Percentiles rank a stretch among this genome's conserved stretches.
phyloP scores from a whole-genome alignment of 2,797 vertebrate species.

The Linurgus olivaceus region DNA sequence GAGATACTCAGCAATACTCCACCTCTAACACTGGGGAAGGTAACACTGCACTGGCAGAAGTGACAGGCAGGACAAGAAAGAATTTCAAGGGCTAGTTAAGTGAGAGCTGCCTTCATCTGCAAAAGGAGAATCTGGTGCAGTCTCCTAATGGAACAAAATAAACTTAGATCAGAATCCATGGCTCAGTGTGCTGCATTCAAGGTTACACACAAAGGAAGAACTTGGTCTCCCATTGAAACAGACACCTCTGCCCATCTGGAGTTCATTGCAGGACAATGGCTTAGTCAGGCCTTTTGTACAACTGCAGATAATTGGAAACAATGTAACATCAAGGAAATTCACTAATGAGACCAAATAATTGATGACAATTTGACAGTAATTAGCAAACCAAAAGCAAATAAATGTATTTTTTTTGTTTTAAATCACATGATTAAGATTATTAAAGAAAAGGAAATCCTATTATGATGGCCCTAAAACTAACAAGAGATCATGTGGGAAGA shows the following conservation, averaged over 20 bases:
- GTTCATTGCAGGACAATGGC: slow-evolving; percentile 4
- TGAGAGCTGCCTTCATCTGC: background rate
- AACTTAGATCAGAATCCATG: background rate
- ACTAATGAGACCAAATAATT: slow-evolving; percentile 21
- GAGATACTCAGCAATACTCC: background rate
- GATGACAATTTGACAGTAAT: slow-evolving; percentile 34
- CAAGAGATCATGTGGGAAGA: background rate
- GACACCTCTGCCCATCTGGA: slow-evolving; percentile 34
- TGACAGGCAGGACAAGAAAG: background rate
- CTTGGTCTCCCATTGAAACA: background rate
- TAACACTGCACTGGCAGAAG: background rate
- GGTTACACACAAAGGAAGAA: background rate
- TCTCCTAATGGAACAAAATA: background rate
- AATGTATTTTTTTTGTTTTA: background rate
- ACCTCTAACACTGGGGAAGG: background rate
- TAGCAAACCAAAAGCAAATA: slow-evolving; percentile 35
- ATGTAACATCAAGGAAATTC: slow-evolving; percentile 20
- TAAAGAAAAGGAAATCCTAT: background rate
- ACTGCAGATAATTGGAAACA: slow-evolving; percentile 24
- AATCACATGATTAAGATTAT: background rate
- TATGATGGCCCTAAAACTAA: background rate
- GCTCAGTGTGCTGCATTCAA: background rate
- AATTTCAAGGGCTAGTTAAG: background rate
- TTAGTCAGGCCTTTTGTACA: background rate
- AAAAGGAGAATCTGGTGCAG: background rate